Evolutionary conservation across 2,113 vertebrate genomes (phyloP).

Genomic region (Trematomus loennbergii): DNA sequence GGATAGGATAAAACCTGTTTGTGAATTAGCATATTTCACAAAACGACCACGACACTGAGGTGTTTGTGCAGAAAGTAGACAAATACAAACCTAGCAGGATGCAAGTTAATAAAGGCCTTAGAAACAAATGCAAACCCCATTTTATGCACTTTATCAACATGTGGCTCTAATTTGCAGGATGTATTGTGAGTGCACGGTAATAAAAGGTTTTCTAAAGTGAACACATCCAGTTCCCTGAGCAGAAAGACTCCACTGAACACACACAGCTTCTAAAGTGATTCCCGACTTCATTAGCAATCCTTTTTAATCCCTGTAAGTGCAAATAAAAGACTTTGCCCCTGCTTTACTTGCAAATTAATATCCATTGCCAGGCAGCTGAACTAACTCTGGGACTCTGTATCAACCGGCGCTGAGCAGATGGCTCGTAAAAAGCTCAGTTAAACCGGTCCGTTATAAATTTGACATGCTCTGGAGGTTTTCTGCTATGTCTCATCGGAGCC

Average conservation of each 20-base stretch:
- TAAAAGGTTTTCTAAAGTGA: slow-evolving; percentile 14
- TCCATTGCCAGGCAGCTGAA: slow-evolving; percentile 36
- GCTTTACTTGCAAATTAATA: slow-evolving; percentile 64
- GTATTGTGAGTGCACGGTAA: slow-evolving; percentile 18
- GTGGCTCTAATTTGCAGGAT: not conserved
- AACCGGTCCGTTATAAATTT: slow-evolving; percentile 32
- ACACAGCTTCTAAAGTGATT: slow-evolving; percentile 12
- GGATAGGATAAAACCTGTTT: no score
- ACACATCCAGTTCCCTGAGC: not conserved
- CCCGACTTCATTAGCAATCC: slow-evolving; percentile 47
- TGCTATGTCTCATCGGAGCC: slow-evolving; percentile 8
- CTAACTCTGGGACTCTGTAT: not conserved
- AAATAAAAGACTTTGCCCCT: slow-evolving; percentile 52
- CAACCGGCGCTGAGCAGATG: slow-evolving; percentile 26
- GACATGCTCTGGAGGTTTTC: slow-evolving; percentile 15
- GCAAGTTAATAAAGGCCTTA: no score
- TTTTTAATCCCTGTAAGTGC: slow-evolving; percentile 52
- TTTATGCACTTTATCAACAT: not conserved
- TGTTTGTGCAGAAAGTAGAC: no score
- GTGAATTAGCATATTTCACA: not conserved
- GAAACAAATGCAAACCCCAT: not conserved
- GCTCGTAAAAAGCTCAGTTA: slow-evolving; percentile 36
- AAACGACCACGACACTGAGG: no score
- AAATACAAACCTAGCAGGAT: no score
- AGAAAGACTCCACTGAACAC: slow-evolving; percentile 27